phyloP scores from a whole-genome alignment of 2,888 invertebrate genomes.

The Pristionchus exspectatus region DNA sequence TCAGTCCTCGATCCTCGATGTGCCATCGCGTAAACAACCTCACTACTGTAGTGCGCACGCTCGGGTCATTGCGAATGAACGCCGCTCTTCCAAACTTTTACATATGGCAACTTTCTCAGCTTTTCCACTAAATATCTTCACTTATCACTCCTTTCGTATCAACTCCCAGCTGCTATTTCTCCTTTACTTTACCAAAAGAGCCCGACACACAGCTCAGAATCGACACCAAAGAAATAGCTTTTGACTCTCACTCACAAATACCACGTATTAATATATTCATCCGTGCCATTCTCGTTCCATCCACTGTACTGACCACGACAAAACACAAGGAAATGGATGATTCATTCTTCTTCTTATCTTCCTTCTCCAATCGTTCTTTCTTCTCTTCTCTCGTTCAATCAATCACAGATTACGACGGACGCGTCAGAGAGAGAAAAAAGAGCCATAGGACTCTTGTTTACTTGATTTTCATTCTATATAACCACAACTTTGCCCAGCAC shows the following conservation, averaged over 20 bases:
- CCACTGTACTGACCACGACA: background rate
- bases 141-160: background rate
- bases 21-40: background rate
- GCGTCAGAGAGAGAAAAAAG: background rate
- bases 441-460: background rate
- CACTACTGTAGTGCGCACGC: background rate
- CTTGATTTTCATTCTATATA: background rate
- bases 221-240: background rate
- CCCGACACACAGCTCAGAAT: background rate
- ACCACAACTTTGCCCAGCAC: background rate
- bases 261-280: background rate
- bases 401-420: background rate
- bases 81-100: background rate
- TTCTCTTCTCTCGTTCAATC: constrained; percentile 24
- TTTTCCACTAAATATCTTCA: background rate
- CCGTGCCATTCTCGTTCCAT: background rate
- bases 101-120: background rate
- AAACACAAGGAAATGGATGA: background rate
- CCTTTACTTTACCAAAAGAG: background rate
- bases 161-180: background rate
- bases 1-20: background rate
- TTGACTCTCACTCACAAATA: background rate
- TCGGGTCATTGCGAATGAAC: background rate
- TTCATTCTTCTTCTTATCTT: background rate
- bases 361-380: constrained; percentile 27